A percentile compares a stretch with the other conserved stretches of the same genome.
phyloP scores from a whole-genome alignment of 1,140 invertebrate species.

The Musca vetustissima region DNA sequence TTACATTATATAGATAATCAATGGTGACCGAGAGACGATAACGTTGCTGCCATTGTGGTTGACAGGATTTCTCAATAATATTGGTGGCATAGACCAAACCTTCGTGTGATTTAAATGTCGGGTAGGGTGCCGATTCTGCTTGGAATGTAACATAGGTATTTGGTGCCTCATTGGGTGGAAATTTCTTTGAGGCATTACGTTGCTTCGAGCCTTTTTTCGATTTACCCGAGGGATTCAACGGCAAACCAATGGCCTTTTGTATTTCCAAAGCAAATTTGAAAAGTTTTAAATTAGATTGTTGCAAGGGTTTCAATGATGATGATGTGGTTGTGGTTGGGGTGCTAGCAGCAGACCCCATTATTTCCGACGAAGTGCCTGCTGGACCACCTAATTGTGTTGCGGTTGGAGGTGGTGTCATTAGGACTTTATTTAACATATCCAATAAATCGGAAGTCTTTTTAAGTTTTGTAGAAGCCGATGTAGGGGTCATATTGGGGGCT shows the following conservation, averaged over 20 bases:
- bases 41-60: constrained; percentile 62
- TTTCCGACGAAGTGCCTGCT: neutral
- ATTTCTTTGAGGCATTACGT: constrained; percentile 36
- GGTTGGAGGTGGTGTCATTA: neutral
- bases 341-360: neutral
- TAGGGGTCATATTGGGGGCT: neutral
- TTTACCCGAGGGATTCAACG: constrained; percentile 55
- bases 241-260: constrained; percentile 62
- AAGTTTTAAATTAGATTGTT: constrained; percentile 35
- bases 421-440: constrained; percentile 55
- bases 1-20: constrained; percentile 62
- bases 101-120: constrained; percentile 48
- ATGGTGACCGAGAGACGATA: constrained; percentile 58
- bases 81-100: constrained; percentile 58
- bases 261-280: constrained; percentile 59
- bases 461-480: constrained; percentile 29
- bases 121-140: constrained; percentile 39
- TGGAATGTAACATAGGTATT: constrained; percentile 66
- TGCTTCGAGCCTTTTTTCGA: constrained; percentile 37
- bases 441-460: constrained; percentile 54
- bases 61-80: constrained; percentile 58
- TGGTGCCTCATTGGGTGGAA: constrained; percentile 55
- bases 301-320: constrained; percentile 15
- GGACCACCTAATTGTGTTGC: neutral
- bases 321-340: neutral